These are phyloP conservation scores for Ditula angustiorana DNA, from an alignment of 2,888 invertebrate genomes.

Conservation along the genomic window DNA sequence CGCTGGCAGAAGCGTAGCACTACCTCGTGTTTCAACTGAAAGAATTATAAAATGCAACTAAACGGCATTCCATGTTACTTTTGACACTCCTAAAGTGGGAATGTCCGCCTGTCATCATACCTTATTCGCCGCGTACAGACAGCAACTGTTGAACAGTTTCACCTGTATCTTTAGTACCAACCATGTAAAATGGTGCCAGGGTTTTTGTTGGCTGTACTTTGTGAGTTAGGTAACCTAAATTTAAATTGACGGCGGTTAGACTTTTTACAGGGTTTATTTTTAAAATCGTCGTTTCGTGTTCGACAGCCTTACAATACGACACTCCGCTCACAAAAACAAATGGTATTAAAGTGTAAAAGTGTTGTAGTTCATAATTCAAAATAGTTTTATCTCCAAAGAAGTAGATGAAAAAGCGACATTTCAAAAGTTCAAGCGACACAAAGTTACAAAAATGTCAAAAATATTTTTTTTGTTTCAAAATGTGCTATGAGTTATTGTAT, in stretches of 20 bases:
- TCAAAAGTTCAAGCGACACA: no score
- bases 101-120: slow-evolving; percentile 22
- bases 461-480: no score
- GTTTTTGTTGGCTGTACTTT: slow-evolving; percentile 2
- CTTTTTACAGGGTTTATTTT: slow-evolving; percentile 1
- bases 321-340: no score
- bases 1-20: background rate
- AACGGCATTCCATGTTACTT: slow-evolving; percentile 36
- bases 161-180: background rate
- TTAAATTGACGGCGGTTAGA: background rate
- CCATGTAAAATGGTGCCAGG: background rate
- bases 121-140: slow-evolving; percentile 20
- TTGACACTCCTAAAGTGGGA: slow-evolving; percentile 33
- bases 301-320: no score
- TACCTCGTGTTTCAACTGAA: slow-evolving; percentile 16
- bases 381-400: no score
- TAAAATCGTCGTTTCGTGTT: background rate
- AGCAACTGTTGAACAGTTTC: slow-evolving; percentile 9
- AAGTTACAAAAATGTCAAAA: no score
- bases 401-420: no score
- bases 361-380: no score
- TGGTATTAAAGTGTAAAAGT: no score
- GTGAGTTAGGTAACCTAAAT: slow-evolving; percentile 28
- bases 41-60: slow-evolving; percentile 36
- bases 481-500: no score